Evolutionary conservation across 2,113 vertebrate genomes (phyloP).

Genomic region (Lepus europaeus): DNA sequence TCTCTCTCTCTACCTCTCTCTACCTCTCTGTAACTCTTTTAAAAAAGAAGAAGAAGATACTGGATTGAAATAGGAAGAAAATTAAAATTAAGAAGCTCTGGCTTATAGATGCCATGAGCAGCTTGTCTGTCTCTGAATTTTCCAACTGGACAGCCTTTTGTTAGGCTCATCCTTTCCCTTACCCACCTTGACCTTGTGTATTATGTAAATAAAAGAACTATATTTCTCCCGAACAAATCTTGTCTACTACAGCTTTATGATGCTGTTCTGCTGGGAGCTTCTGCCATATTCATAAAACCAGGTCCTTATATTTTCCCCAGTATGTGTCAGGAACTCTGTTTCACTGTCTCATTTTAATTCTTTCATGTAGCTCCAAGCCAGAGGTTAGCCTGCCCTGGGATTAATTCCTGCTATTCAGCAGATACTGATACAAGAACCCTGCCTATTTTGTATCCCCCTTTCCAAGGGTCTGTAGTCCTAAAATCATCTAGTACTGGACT

Average conservation of each 20-base stretch:
- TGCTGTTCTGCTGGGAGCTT: not conserved
- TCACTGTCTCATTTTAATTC: not conserved
- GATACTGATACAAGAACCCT: not conserved
- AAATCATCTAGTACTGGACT: not conserved
- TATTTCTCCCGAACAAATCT: not conserved
- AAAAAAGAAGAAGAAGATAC: not conserved
- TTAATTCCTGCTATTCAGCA: not conserved
- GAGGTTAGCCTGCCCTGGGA: not conserved
- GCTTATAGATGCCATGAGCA: not conserved
- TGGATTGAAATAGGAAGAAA: not conserved
- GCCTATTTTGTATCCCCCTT: not conserved
- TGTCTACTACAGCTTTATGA: not conserved
- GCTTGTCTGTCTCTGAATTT: not conserved
- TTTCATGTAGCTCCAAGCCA: not conserved
- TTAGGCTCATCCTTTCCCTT: not conserved
- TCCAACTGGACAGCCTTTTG: too few species aligned
- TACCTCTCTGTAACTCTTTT: too few species aligned
- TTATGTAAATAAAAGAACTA: not conserved
- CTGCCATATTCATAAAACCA: not conserved
- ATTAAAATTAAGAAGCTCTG: not conserved
- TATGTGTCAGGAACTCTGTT: not conserved
- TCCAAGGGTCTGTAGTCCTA: not conserved
- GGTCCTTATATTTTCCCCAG: not conserved
- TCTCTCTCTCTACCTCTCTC: too few species aligned
- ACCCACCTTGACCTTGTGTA: not conserved